A percentile compares a stretch with the other conserved stretches of the same genome.
These are phyloP conservation scores for Heterodera carotae DNA, from an alignment of 1,140 invertebrate genomes.

Conservation along the genomic window DNA sequence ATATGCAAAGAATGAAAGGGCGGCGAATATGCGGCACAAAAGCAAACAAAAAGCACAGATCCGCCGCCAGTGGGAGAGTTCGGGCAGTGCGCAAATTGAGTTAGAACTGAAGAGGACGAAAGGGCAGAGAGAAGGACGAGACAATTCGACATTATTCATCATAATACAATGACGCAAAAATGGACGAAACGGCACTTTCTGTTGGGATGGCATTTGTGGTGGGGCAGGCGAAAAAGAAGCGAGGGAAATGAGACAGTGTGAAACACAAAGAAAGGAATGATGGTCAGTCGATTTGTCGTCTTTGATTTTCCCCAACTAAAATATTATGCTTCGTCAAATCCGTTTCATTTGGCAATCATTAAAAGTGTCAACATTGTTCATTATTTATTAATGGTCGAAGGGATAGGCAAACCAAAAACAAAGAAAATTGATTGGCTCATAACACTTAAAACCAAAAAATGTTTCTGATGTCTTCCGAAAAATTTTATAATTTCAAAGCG, in stretches of 20 bases:
- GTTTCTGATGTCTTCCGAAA: too few relatives aligned
- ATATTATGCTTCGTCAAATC: neutral
- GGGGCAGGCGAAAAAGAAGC: too few relatives aligned
- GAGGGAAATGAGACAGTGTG: neutral
- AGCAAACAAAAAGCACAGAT: too few relatives aligned
- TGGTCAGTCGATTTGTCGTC: too few relatives aligned
- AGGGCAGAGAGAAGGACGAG: too few relatives aligned
- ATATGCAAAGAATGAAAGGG: neutral
- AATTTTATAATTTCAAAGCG: too few relatives aligned
- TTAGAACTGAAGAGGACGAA: neutral
- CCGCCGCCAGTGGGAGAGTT: neutral
- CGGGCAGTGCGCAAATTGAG: slow-evolving; percentile 1
- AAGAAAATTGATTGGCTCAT: neutral
- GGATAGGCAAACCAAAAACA: neutral
- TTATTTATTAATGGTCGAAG: neutral
- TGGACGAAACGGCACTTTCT: too few relatives aligned
- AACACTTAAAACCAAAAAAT: too few relatives aligned
- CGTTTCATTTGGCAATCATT: neutral
- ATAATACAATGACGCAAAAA: neutral
- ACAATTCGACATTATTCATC: too few relatives aligned
- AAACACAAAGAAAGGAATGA: too few relatives aligned
- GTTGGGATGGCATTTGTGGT: too few relatives aligned
- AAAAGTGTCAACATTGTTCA: slow-evolving; percentile 2
- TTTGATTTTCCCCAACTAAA: slow-evolving; percentile 7
- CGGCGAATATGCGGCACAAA: too few relatives aligned